Evolutionary conservation across 2,113 vertebrate genomes (phyloP).

Genomic region (Cyphomyrus plagiostoma): DNA sequence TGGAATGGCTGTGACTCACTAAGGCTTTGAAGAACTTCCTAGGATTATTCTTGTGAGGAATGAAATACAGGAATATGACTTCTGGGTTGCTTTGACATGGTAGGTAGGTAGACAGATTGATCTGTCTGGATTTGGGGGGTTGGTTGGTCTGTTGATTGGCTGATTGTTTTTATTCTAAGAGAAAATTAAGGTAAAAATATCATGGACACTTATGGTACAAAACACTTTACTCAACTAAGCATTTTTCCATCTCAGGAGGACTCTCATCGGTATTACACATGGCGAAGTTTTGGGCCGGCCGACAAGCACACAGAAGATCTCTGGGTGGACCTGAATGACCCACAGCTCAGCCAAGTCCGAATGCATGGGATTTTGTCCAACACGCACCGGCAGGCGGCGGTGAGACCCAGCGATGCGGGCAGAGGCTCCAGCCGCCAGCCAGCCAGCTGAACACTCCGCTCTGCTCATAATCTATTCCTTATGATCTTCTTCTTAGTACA

Average conservation of each 20-base stretch:
- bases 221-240: neutral
- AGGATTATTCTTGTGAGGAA: neutral
- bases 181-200: neutral
- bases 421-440: neutral
- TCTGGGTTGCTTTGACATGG: neutral
- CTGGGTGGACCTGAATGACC: slow-evolving; percentile 72
- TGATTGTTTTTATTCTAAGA: neutral
- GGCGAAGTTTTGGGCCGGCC: slow-evolving; percentile 59
- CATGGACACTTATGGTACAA: neutral
- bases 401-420: slow-evolving; percentile 52
- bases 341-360: slow-evolving; percentile 66
- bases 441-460: neutral
- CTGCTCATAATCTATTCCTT: neutral
- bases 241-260: slow-evolving; percentile 61
- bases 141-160: neutral
- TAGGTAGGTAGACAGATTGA: neutral
- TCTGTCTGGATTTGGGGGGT: neutral
- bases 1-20: neutral
- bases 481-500: neutral
- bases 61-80: neutral
- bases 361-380: slow-evolving; percentile 82
- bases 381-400: slow-evolving; percentile 80
- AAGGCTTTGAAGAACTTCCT: neutral
- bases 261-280: slow-evolving; percentile 77
- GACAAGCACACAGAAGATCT: slow-evolving; percentile 59